Evolutionary conservation across 1,140 invertebrate genomes (phyloP).

Genomic region (Drosophila pallidifrons): DNA sequence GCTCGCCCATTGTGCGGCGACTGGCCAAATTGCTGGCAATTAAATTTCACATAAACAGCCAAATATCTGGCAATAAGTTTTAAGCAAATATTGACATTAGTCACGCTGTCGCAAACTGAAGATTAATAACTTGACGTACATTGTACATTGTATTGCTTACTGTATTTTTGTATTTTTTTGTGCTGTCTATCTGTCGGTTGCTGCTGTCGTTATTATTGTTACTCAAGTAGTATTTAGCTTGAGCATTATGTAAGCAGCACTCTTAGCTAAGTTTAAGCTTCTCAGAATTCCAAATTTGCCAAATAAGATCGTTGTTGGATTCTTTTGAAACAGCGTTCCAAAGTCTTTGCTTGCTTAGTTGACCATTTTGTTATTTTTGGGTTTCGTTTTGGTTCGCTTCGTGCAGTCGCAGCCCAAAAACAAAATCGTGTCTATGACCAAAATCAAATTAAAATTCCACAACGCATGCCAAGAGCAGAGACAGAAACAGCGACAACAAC

Average conservation of each 20-base stretch:
- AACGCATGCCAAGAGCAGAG: constrained; percentile 71
- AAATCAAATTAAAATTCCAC: constrained; percentile 83
- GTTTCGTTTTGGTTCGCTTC: constrained; percentile 40
- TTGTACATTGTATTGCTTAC: constrained; percentile 26
- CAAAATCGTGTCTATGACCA: constrained; percentile 80
- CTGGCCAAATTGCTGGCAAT: constrained; percentile 59
- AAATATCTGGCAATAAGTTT: constrained; percentile 48
- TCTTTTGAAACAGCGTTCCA: constrained; percentile 39
- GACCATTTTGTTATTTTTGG: constrained; percentile 34
- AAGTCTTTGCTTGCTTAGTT: constrained; percentile 36
- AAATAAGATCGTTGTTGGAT: constrained; percentile 23
- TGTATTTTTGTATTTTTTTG: constrained; percentile 11
- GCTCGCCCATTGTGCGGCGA: constrained; percentile 46
- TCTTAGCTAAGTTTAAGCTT: constrained; percentile 22
- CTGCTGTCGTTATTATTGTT: neutral
- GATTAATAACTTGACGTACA: constrained; percentile 37
- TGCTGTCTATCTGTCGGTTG: neutral
- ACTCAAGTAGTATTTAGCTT: constrained; percentile 13
- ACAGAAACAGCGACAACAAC: constrained; percentile 22
- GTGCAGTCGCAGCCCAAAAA: constrained; percentile 64
- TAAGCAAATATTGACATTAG: constrained; percentile 75
- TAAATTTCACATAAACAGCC: constrained; percentile 59
- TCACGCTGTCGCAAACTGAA: constrained; percentile 55
- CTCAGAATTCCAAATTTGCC: constrained; percentile 41
- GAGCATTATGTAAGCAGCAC: constrained; percentile 41